phyloP scores from a whole-genome alignment of 2,797 vertebrate species.

The Oophaga sylvatica region DNA sequence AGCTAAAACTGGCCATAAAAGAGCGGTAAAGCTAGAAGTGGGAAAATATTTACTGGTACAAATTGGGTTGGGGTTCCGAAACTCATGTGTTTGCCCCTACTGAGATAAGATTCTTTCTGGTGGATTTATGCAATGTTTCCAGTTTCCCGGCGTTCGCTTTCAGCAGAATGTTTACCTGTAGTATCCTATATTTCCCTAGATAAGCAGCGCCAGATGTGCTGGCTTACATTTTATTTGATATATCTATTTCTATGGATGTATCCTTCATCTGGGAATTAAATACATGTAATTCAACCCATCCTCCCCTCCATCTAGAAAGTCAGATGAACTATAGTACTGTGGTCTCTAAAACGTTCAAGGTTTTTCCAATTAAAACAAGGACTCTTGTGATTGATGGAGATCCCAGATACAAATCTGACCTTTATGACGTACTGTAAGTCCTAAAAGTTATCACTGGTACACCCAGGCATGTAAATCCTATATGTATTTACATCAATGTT shows the following conservation, averaged over 20 bases:
- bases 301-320: not conserved
- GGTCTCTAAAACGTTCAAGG: not conserved
- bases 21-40: too few species aligned
- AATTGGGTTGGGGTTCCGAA: too few species aligned
- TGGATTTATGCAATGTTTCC: not conserved
- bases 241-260: not conserved
- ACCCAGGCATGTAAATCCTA: not conserved
- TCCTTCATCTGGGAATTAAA: not conserved
- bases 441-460: not conserved
- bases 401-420: not conserved
- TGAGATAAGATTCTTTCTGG: not conserved
- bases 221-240: not conserved
- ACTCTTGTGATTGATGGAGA: not conserved
- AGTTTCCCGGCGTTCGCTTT: not conserved
- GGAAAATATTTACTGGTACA: too few species aligned
- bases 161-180: not conserved
- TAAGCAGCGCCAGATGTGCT: not conserved
- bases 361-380: not conserved
- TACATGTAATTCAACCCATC: not conserved
- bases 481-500: too few species aligned
- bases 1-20: not conserved
- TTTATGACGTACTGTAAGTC: not conserved
- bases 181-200: not conserved
- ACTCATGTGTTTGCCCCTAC: too few species aligned
- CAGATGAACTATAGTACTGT: not conserved